Percentiles rank a stretch among this genome's conserved stretches.
Evolutionary conservation across 2,113 vertebrate species (phyloP).

Genomic region (Lanius collurio): DNA sequence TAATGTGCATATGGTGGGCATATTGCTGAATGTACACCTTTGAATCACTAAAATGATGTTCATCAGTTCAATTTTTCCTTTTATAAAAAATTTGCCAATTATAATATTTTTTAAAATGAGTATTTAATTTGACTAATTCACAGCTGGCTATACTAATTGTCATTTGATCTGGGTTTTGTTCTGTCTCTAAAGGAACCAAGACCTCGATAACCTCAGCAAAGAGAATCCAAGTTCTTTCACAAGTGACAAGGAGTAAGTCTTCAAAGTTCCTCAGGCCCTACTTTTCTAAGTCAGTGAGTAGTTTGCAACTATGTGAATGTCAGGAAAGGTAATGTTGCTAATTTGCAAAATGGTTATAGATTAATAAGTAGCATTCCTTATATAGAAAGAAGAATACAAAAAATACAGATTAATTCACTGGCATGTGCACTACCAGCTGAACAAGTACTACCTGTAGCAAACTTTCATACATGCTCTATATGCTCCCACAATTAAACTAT

Average conservation of each 20-base stretch:
- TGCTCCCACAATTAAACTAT: not conserved
- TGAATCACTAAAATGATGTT: not conserved
- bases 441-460: not conserved
- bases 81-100: not conserved
- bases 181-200: slow-evolving; percentile 33
- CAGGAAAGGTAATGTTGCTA: not conserved
- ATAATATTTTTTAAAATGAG: not conserved
- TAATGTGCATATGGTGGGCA: not conserved
- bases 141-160: not conserved
- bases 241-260: slow-evolving; percentile 22
- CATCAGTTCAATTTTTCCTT: not conserved
- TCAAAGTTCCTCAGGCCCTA: not conserved
- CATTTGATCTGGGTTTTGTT: not conserved
- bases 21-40: not conserved
- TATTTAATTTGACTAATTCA: not conserved
- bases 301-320: not conserved
- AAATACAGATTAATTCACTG: not conserved
- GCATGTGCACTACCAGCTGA: not conserved
- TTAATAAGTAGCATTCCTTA: not conserved
- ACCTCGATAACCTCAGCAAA: not conserved
- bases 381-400: not conserved
- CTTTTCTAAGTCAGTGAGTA: not conserved
- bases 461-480: not conserved
- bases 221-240: not conserved
- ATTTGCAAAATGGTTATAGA: not conserved